Evolutionary conservation across 2,797 vertebrate genomes (phyloP), one percentile per base, ranked within the genome.

Genomic region (Erethizon dorsatum): DNA sequence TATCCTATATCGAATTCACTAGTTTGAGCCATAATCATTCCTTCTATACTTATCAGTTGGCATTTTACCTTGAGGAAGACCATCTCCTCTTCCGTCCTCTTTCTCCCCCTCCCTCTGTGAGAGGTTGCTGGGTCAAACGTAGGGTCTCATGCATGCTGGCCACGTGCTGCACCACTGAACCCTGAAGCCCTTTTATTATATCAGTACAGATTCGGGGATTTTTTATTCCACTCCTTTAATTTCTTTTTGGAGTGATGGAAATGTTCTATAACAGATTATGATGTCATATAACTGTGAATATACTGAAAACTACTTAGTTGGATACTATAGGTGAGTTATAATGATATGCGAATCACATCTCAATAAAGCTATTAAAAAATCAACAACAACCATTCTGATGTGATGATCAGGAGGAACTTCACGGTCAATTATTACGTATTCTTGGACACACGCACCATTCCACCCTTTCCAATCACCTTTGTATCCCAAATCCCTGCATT

Each of bases 181-280:
- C 45, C 41, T 2, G 2, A 67, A 31, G 11, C 61, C 61, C 61
- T 69, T 71, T 77, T 79, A 26, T 69, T 69, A 41, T 47, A 56
- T 78, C 5, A 45, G 14, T 93, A 33, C 82, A 2, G 33, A 83
- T 22, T 61, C 71, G 71, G 92, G 31, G 5, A 47, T 59, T 18
- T 69, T 93, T 96, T 85, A 73, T 65, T 91, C 87, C 69, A 94
- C 69, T 90, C 59, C 52, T 50, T 91, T 54, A 54, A 11, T 92
- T 88, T 95, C 65, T 90, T 94, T 91, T 77, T 50, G 86, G 41
- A 31, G 54, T 45, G n/a, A 78, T 65, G 59, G 92, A 87, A 71
- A 69, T 88, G 5, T 85, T 85, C 4, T 85, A 71, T 92, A 90
- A 73, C 57, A 47, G 20, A 37, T 24, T 65, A 24, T 83, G 1